Percentiles rank a stretch among this genome's conserved stretches.
Conservation (phyloP, 2,888 invertebrate genomes). For the Chloroclysta siterata region DNA sequence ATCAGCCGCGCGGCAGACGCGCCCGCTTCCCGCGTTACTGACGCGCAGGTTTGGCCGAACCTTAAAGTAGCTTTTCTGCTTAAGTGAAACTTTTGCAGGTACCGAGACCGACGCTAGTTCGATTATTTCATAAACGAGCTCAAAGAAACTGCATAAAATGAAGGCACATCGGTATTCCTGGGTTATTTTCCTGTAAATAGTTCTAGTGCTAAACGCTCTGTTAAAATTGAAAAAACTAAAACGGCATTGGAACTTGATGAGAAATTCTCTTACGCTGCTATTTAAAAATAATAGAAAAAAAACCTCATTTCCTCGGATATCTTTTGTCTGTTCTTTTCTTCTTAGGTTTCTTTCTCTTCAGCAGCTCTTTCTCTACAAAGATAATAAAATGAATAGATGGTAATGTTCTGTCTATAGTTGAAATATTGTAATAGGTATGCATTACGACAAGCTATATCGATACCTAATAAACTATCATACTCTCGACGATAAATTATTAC, state of each 20-base stretch:
- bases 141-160: slow-evolving; percentile 45
- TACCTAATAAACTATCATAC: too few relatives aligned
- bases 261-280: slow-evolving; percentile 24
- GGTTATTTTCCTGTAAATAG: slow-evolving; percentile 50
- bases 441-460: too few relatives aligned
- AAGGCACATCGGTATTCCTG: slow-evolving; percentile 48
- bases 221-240: slow-evolving; percentile 35
- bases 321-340: background rate
- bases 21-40: too few relatives aligned
- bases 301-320: background rate
- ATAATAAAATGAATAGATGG: too few relatives aligned
- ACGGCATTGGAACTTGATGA: slow-evolving; percentile 23
- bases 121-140: background rate
- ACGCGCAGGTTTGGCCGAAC: too few relatives aligned
- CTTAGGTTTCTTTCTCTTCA: background rate
- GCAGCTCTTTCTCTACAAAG: background rate
- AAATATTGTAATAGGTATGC: too few relatives aligned
- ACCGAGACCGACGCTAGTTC: background rate
- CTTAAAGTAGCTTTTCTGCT: too few relatives aligned
- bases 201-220: slow-evolving; percentile 34
- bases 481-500: too few relatives aligned
- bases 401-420: too few relatives aligned
- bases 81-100: background rate
- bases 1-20: too few relatives aligned
- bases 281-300: background rate